Percentiles rank a stretch among this genome's conserved stretches.
Evolutionary conservation across 1,140 invertebrate genomes (phyloP).

Genomic region (Camponotus floridanus): DNA sequence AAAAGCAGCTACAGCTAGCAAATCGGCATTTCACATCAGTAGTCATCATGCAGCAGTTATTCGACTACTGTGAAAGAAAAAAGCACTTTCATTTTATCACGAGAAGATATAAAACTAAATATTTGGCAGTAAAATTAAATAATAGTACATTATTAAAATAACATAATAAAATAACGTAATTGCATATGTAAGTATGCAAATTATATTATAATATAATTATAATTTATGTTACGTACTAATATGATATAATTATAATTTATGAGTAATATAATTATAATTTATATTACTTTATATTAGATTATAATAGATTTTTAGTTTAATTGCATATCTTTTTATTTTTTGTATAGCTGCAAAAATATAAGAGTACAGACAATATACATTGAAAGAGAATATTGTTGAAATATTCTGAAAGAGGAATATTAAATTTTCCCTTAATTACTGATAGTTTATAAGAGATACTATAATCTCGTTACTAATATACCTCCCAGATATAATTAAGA

Average conservation of each 20-base stretch:
- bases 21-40: conserved; percentile 28
- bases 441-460: not conserved
- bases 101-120: not conserved
- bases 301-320: not conserved
- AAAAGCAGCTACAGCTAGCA: conserved; percentile 6
- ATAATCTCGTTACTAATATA: conserved; percentile 35
- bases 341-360: not conserved
- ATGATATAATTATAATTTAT: not conserved
- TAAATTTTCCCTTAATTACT: conserved; percentile 35
- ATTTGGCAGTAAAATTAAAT: not conserved
- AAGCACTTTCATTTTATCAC: not conserved
- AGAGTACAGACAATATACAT: not conserved
- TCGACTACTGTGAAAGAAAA: not conserved
- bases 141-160: not conserved
- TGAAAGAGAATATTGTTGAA: too few relatives aligned
- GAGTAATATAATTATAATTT: not conserved
- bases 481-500: conserved; percentile 21
- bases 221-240: too few relatives aligned
- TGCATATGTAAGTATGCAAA: too few relatives aligned
- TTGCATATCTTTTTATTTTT: not conserved
- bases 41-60: conserved; percentile 64
- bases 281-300: not conserved
- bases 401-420: not conserved
- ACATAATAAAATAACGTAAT: not conserved
- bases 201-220: not conserved